These are phyloP conservation scores for Scaptomyza cyrtandrae DNA, from an alignment of 2,888 invertebrate genomes.

Conservation along the genomic window DNA sequence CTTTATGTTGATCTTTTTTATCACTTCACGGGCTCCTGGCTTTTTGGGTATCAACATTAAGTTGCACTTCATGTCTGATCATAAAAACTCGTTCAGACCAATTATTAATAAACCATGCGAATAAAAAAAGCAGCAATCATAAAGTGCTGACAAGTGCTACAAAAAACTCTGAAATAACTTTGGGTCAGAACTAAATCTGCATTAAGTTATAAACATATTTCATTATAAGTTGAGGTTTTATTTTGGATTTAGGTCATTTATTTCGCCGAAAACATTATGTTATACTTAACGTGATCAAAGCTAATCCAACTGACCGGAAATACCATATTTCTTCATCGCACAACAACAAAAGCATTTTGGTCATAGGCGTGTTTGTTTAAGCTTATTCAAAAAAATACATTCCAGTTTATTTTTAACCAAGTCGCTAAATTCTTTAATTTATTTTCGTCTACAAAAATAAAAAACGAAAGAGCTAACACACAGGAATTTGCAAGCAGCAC, in stretches of 20 bases:
- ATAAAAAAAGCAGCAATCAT: conserved; percentile 31
- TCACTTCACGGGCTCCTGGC: conserved; percentile 48
- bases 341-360: conserved; percentile 41
- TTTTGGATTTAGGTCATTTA: conserved; percentile 1
- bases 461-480: conserved; percentile 11
- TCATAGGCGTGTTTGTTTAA: conserved; percentile 62
- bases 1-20: conserved; percentile 22
- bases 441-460: conserved; percentile 58
- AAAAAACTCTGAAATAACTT: conserved; percentile 7
- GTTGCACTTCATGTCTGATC: conserved; percentile 75
- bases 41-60: conserved; percentile 59
- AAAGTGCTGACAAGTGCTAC: conserved; percentile 71
- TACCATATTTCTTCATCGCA: conserved; percentile 52
- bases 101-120: conserved; percentile 66
- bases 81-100: conserved; percentile 73
- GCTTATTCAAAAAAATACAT: conserved; percentile 75
- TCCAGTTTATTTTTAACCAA: conserved; percentile 79
- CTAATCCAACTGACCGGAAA: conserved; percentile 56
- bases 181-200: conserved; percentile 16
- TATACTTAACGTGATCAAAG: background rate
- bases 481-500: conserved; percentile 52
- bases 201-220: conserved; percentile 1
- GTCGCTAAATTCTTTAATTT: conserved; percentile 76
- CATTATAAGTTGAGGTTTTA: background rate
- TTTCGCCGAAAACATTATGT: background rate